These are phyloP conservation scores for Drosophila testacea DNA, from an alignment of 2,888 invertebrate genomes.

Conservation along the genomic window DNA sequence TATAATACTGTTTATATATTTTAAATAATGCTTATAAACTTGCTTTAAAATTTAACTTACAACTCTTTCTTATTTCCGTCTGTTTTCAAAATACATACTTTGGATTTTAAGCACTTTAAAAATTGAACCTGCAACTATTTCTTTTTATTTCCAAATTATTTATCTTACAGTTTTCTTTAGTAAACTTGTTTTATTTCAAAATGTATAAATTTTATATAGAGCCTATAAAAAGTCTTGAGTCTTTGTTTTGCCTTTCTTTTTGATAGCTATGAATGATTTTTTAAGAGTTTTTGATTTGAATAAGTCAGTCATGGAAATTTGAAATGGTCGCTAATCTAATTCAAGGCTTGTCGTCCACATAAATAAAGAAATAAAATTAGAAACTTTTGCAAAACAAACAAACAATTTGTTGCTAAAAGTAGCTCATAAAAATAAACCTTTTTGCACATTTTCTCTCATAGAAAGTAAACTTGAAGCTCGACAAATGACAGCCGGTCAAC, in stretches of 20 bases:
- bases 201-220: too few relatives aligned
- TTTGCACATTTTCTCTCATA: slow-evolving; percentile 57
- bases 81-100: too few relatives aligned
- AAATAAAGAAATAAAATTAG: slow-evolving; percentile 54
- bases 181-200: too few relatives aligned
- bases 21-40: too few relatives aligned
- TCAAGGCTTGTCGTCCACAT: slow-evolving; percentile 34
- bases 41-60: too few relatives aligned
- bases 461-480: slow-evolving; percentile 63
- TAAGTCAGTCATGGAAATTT: slow-evolving; percentile 7
- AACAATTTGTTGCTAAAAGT: slow-evolving; percentile 36
- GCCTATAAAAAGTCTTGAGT: not conserved
- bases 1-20: too few relatives aligned
- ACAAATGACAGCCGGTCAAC: slow-evolving; percentile 56
- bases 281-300: slow-evolving; percentile 25
- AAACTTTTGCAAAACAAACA: slow-evolving; percentile 64
- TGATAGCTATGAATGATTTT: not conserved
- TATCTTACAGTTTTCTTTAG: too few relatives aligned
- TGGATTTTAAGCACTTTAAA: too few relatives aligned
- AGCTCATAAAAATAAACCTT: slow-evolving; percentile 39
- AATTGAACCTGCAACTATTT: too few relatives aligned
- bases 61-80: too few relatives aligned
- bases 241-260: slow-evolving; percentile 1
- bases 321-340: slow-evolving; percentile 36
- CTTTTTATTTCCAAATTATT: too few relatives aligned